Conservation (phyloP, 2,888 invertebrate genomes). For the Chorisops tibialis region DNA sequence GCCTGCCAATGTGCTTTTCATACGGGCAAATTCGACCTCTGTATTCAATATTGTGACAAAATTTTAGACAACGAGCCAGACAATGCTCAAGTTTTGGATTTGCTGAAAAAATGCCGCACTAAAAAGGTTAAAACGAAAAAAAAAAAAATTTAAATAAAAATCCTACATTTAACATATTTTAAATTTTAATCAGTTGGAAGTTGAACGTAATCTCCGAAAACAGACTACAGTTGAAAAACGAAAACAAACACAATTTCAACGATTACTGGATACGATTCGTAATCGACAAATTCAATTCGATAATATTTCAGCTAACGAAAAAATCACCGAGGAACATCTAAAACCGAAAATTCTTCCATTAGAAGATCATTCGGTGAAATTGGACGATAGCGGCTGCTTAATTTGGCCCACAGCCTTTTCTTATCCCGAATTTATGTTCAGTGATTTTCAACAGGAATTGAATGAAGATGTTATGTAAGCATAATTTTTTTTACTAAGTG, state of each 20-base stretch:
- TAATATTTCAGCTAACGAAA: conserved; percentile 51
- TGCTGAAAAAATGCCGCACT: conserved; percentile 57
- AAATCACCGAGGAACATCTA: conserved; percentile 54
- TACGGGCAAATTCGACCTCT: conserved; percentile 65
- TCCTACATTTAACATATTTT: neutral
- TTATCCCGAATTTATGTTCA: conserved; percentile 83
- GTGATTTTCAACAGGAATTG: conserved; percentile 83
- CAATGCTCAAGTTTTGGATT: conserved; percentile 56
- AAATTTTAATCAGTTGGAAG: conserved; percentile 36
- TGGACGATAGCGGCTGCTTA: conserved; percentile 58
- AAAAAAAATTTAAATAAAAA: neutral
- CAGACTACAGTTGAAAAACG: conserved; percentile 57
- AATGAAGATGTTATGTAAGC: conserved; percentile 66
- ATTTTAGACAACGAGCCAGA: conserved; percentile 59
- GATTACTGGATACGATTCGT: conserved; percentile 53
- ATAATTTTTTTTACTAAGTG: neutral
- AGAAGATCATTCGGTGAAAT: conserved; percentile 61
- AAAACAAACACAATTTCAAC: conserved; percentile 50
- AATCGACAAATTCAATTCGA: conserved; percentile 57
- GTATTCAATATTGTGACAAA: conserved; percentile 68
- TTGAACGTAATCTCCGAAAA: conserved; percentile 54
- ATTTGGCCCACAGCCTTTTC: conserved; percentile 86
- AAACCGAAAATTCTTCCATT: conserved; percentile 66
- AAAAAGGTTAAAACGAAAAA: conserved; percentile 41
- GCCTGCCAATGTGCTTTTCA: conserved; percentile 72